phyloP scores from a whole-genome alignment of 2,888 invertebrate species.

The Thymelicus acteon region DNA sequence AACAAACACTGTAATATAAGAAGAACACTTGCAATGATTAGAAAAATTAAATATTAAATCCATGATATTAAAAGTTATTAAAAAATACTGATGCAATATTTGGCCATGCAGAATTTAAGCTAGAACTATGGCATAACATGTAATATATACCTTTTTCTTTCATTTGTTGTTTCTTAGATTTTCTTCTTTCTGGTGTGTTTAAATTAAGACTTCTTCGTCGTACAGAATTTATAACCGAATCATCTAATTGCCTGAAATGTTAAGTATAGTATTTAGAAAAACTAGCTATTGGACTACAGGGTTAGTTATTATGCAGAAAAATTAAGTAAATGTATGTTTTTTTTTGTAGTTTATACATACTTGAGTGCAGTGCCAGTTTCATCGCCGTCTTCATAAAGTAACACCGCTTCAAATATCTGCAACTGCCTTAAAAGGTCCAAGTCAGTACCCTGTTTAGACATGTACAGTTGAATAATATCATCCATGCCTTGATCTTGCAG shows the following conservation, averaged over 20 bases:
- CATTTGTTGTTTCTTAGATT: constrained; percentile 84
- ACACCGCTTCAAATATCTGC: constrained; percentile 97
- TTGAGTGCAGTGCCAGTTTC: constrained; percentile 85
- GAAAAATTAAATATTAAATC: constrained; percentile 33
- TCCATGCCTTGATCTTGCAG: constrained; percentile 98
- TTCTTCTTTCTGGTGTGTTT: constrained; percentile 88
- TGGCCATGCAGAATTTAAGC: constrained; percentile 42
- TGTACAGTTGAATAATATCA: constrained; percentile 93
- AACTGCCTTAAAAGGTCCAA: constrained; percentile 96
- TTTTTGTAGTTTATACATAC: constrained; percentile 57
- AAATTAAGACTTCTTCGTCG: constrained; percentile 78
- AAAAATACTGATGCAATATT: constrained; percentile 31
- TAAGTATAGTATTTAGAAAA: background rate
- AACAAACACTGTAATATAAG: constrained; percentile 29
- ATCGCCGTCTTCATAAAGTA: constrained; percentile 93
- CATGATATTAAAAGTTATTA: constrained; percentile 27
- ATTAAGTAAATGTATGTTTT: no score
- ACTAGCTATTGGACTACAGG: no score
- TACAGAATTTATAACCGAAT: constrained; percentile 89
- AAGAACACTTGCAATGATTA: constrained; percentile 14
- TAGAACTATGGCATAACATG: constrained; percentile 2
- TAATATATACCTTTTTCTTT: constrained; percentile 89
- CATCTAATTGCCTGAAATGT: constrained; percentile 85
- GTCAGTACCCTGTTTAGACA: constrained; percentile 96
- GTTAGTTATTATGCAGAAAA: no score